Evolutionary conservation across 64 coral and sea anemone species (phyloP), one percentile per base, ranked within the genome.

Genomic region (Hydrozoanthus tunicans): DNA sequence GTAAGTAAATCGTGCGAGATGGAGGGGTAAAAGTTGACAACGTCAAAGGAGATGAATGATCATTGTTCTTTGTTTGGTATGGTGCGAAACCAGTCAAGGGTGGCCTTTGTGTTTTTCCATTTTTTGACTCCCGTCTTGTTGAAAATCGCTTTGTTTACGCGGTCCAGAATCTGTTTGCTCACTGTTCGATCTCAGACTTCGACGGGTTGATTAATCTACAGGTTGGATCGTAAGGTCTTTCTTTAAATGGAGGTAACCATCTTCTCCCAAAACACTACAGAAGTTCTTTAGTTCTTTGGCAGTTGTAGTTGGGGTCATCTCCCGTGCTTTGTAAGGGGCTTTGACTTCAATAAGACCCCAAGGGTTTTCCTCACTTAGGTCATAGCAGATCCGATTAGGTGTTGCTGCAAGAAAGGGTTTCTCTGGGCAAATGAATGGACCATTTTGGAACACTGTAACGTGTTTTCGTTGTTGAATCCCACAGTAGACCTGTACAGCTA

Each of bases 321-420:
- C 80, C 58, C 93, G 20, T 88, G 82, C 62, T 86, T 63, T 81
- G 55, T 88, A 94, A 23, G 93, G 89, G 61, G 82, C 71, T 58
- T 94, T 91, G 54, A 73, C 82, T 89, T 91, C 93, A 58, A 91
- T 68, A 63, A 94, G 70, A 71, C 89, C 89, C 82, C 93, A 91
- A 77, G 93, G 89, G 43, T 81, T 85, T 43, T 53, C 56, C 64
- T 88, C 93, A 12, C 62, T 88, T 25, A 59, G 51, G 72, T 91
- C 89, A 91, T 94, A 94, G 54, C 90, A 89, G 32, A 94, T 58
- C 61, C 93, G 77, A 52, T 91, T 73, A 62, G 93, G 81, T 25
- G 88, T 91, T 77, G 63, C 80, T 72, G 89, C 93, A 9, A 94
- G 56, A 76, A 79, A 78, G 43, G 93, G 89, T 59, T 94, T 73